Conservation (phyloP, 2,797 vertebrate species). For the Hydrocynus forskahlii region DNA sequence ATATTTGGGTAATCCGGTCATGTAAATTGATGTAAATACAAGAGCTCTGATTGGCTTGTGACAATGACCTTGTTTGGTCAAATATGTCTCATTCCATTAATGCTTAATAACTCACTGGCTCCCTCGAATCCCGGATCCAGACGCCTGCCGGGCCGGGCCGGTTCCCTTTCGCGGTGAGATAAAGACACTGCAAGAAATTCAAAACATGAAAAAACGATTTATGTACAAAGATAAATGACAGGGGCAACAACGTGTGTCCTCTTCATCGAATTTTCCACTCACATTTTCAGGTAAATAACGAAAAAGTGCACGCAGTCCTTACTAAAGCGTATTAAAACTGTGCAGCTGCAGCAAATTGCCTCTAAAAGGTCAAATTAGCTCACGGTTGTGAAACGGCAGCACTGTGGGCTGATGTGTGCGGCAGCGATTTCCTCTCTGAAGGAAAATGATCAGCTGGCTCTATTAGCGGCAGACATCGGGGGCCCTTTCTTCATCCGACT, state of each 20-base stretch:
- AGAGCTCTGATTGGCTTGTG: neutral
- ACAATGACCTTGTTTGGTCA: neutral
- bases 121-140: neutral
- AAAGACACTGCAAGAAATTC: neutral
- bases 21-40: neutral
- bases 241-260: no score
- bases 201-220: neutral
- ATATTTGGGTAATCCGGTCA: neutral
- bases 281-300: no score
- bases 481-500: slow-evolving; percentile 5
- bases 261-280: no score
- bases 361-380: neutral
- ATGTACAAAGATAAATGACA: neutral
- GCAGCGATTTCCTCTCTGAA: neutral
- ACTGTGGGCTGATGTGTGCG: neutral
- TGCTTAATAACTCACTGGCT: neutral
- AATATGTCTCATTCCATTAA: slow-evolving; percentile 3
- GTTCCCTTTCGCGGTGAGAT: neutral
- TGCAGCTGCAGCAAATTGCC: neutral
- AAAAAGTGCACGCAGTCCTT: neutral
- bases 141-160: neutral
- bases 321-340: neutral
- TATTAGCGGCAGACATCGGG: slow-evolving; percentile 1
- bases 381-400: neutral
- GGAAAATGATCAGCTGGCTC: slow-evolving; percentile 6